These are phyloP conservation scores for Psilopsiagon aurifrons DNA, from an alignment of 2,113 vertebrate genomes.

Conservation along the genomic window DNA sequence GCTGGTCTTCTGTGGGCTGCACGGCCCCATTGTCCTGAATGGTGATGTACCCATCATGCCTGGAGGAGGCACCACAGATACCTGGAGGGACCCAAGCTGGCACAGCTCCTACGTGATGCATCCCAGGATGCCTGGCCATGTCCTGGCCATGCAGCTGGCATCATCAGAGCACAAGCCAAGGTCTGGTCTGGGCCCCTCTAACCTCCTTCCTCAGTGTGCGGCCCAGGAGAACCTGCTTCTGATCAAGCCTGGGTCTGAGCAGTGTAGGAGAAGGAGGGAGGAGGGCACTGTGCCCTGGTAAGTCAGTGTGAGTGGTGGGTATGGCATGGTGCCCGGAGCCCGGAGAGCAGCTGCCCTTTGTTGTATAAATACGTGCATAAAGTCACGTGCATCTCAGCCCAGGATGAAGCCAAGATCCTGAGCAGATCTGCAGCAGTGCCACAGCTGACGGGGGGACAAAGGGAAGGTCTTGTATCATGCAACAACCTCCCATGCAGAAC, in stretches of 20 bases:
- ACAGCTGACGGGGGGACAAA: not conserved
- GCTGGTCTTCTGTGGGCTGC: not conserved
- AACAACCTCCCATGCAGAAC: not conserved
- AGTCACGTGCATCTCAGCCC: not conserved
- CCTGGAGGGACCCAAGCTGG: not conserved
- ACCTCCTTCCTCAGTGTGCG: not conserved
- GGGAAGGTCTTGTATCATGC: not conserved
- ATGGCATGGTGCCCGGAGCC: not conserved
- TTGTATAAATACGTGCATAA: not conserved
- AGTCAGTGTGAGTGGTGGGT: not conserved
- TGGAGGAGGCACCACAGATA: not conserved
- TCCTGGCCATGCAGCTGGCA: not conserved
- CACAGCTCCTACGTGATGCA: not conserved
- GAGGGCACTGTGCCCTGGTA: not conserved
- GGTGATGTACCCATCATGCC: rapidly evolving
- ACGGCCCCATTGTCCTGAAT: not conserved
- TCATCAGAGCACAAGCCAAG: not conserved
- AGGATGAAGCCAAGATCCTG: not conserved
- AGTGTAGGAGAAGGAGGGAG: not conserved
- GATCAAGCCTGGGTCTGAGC: not conserved
- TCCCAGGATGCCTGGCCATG: rapidly evolving
- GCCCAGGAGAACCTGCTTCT: not conserved
- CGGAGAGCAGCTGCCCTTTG: not conserved
- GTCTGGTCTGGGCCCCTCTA: not conserved
- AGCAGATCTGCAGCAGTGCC: not conserved